Evolutionary conservation across 30 jellyfish, hydroid and myxozoan species (phyloP).

Genomic region (Hydractinia echinata): DNA sequence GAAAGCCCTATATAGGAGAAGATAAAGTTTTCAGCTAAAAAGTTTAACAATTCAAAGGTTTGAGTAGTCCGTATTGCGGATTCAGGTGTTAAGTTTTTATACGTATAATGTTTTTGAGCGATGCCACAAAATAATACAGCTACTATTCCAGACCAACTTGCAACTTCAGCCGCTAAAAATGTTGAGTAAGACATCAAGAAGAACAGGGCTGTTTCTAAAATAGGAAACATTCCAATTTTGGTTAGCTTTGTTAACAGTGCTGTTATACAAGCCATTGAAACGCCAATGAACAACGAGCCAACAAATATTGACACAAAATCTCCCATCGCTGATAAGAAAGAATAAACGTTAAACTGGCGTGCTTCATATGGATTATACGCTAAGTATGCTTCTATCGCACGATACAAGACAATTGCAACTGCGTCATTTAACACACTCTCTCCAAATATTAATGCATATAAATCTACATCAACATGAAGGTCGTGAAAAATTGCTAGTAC

Average conservation of each 20-base stretch:
- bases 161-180: slow-evolving; percentile 97
- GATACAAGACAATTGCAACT: slow-evolving; percentile 95
- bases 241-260: slow-evolving; percentile 96
- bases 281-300: slow-evolving; percentile 93
- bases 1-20: slow-evolving; percentile 98
- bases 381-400: slow-evolving; percentile 94
- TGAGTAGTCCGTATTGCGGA: slow-evolving; percentile 93
- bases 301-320: slow-evolving; percentile 93
- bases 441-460: slow-evolving; percentile 95
- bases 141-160: slow-evolving; percentile 99
- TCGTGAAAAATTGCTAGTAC: slow-evolving; percentile 98
- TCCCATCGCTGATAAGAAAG: slow-evolving; percentile 94
- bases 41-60: slow-evolving; percentile 89
- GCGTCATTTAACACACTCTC: slow-evolving; percentile 99
- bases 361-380: slow-evolving; percentile 98
- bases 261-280: slow-evolving; percentile 91
- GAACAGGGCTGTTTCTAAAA: slow-evolving; percentile 93
- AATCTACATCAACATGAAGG: slow-evolving; percentile 94
- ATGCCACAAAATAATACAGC: slow-evolving; percentile 99
- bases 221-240: slow-evolving; percentile 98
- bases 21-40: slow-evolving; percentile 94
- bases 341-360: slow-evolving; percentile 81
- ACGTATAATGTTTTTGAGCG: slow-evolving; percentile 97
- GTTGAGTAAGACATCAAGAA: slow-evolving; percentile 98
- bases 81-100: slow-evolving; percentile 94